Base-by-base conservation (phyloP, 2,888 invertebrate genomes). In the Erebia aethiops region DNA sequence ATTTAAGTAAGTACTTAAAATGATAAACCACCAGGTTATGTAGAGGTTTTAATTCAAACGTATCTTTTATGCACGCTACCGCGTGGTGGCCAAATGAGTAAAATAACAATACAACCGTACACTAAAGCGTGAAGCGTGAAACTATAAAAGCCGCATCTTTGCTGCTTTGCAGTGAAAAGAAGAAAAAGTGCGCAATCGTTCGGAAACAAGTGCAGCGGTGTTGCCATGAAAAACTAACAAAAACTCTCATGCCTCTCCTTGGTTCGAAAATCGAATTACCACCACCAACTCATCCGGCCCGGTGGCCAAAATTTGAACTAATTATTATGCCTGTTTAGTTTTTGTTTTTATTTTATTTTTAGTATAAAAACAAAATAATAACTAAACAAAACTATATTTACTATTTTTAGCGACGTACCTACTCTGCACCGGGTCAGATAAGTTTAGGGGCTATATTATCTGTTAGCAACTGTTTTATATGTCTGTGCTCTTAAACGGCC, bases 81-180 rank as follows among this genome's bases (percentile, higher is more conserved):
- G 14, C 10, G 13, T 21, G 13, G 10, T 18, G 21, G 21, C 11
- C 2, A 21, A 56, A 52, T n/a, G 52, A 16, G 18, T 18, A 58
- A 58, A 35, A 58, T 9, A 26, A 35, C 57, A 35, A 54, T 54
- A 5, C 13, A 26, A 41, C 14, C 9, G 41, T n/a, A 60, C 16
- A 54, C n/a, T 52, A 52, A n/a, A n/a, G 51, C 51, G 51, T 51
- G 51, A 35, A 16, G n/a, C 35, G 14, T 58, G 13, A 57, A 57
- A 35, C 58, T 35, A n/a, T 41, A 41, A 60, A 16, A 60, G 41
- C 60, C 41, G 35, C 57, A 60, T 16, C 41, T 16, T 41, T 41
- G 60, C 10, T 4, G 60, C 41, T 16, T 43, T 60, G 41, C 14
- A 10, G 41, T 41, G 16, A 60, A 60, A 60, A 16, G 60, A 16